Conservation (phyloP, 2,888 invertebrate genomes). For the Steinernema carpocapsae region DNA sequence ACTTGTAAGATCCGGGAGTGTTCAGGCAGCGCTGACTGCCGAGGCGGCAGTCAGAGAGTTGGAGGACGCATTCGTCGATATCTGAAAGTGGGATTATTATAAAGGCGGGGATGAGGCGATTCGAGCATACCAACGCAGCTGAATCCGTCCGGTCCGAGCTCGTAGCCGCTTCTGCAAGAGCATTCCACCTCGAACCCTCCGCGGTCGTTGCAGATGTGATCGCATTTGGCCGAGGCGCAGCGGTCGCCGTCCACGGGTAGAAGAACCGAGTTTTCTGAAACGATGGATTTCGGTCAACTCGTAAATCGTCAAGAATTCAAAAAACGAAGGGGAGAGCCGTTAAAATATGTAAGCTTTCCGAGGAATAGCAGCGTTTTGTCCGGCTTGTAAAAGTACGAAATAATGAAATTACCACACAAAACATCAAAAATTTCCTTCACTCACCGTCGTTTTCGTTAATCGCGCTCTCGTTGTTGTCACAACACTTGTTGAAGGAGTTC, state of each 20-base stretch:
- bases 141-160: conserved; percentile 62
- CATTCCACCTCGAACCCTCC: conserved; percentile 63
- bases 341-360: no score
- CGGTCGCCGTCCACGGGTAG: conserved; percentile 49
- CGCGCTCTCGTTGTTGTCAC: conserved; percentile 37
- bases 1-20: conserved; percentile 77
- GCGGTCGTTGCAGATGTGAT: conserved; percentile 66
- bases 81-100: conserved; percentile 51
- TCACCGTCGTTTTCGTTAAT: conserved; percentile 17
- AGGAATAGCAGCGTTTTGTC: no score
- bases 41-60: conserved; percentile 63
- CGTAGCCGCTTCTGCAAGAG: conserved; percentile 64
- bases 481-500: conserved; percentile 65
- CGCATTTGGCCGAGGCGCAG: conserved; percentile 59
- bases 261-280: conserved; percentile 9
- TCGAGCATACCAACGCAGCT: conserved; percentile 61
- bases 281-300: neutral
- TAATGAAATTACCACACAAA: no score
- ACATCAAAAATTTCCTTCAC: no score
- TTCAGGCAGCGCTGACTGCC: conserved; percentile 68
- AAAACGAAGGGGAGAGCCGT: no score
- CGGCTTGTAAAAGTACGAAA: no score
- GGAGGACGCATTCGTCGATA: conserved; percentile 66
- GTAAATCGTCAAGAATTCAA: no score
- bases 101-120: neutral